These are phyloP conservation scores for Mamestra brassicae DNA, from an alignment of 2,888 invertebrate genomes.

Conservation along the genomic window DNA sequence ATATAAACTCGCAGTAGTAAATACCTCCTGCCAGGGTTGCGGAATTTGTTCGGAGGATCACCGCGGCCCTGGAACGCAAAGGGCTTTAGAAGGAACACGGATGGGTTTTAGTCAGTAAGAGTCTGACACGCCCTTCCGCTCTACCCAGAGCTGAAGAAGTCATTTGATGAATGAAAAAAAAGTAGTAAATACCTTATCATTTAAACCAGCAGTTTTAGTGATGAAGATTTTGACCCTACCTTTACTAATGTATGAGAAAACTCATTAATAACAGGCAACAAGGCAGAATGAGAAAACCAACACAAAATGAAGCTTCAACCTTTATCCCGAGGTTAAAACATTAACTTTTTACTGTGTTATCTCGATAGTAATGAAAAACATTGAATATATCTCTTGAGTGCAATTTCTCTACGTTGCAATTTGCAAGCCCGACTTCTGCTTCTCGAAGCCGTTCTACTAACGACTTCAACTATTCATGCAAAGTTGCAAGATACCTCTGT, in stretches of 20 bases:
- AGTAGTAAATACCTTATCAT: no score
- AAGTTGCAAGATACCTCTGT: slow-evolving; percentile 8
- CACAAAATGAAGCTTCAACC: neutral
- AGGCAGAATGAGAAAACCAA: slow-evolving; percentile 13
- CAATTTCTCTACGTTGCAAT: slow-evolving; percentile 32
- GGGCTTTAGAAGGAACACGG: no score
- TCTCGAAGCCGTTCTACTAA: slow-evolving; percentile 24
- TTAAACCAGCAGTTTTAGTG: neutral
- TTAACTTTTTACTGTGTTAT: slow-evolving; percentile 12
- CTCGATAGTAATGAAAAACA: slow-evolving; percentile 26
- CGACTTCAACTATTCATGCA: slow-evolving; percentile 49
- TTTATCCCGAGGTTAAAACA: neutral
- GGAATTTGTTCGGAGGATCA: no score
- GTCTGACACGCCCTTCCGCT: no score
- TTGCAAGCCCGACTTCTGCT: slow-evolving; percentile 15
- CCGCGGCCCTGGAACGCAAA: no score
- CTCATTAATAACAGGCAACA: slow-evolving; percentile 13
- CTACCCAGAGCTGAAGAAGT: no score
- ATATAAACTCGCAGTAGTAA: no score
- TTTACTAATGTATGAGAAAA: slow-evolving; percentile 17
- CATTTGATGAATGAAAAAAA: no score
- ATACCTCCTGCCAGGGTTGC: no score
- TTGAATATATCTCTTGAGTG: slow-evolving; percentile 20
- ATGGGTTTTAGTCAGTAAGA: no score
- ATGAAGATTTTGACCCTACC: no score